Evolutionary conservation across 2,888 invertebrate genomes (phyloP).

Genomic region (Rotaria sp.): DNA sequence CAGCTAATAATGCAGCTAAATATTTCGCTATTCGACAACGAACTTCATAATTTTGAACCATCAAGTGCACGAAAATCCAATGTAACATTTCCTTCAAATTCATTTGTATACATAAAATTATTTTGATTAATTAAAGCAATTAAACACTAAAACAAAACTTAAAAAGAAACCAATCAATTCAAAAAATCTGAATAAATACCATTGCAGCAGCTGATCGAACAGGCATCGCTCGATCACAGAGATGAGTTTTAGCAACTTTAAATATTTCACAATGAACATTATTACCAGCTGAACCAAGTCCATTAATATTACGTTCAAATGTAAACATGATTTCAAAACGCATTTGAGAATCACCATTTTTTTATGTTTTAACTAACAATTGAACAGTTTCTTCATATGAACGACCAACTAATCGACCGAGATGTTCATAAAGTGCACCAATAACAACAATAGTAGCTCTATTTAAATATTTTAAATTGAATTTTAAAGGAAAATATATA

Average conservation of each 20-base stretch:
- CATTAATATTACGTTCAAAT: conserved; percentile 79
- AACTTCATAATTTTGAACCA: conserved; percentile 81
- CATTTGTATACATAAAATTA: conserved; percentile 70
- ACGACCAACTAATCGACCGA: conserved; percentile 95
- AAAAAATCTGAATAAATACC: conserved; percentile 53
- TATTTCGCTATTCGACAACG: conserved; percentile 83
- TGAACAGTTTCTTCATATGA: conserved; percentile 95
- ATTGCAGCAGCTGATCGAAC: conserved; percentile 84
- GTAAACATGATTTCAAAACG: conserved; percentile 93
- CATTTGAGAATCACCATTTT: conserved; percentile 85
- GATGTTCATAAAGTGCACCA: conserved; percentile 92
- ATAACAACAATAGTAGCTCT: conserved; percentile 87
- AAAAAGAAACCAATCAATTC: not conserved
- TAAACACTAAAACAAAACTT: conserved; percentile 65
- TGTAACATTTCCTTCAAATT: conserved; percentile 81
- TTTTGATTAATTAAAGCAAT: conserved; percentile 80
- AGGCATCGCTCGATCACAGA: conserved; percentile 81
- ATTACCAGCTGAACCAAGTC: conserved; percentile 86
- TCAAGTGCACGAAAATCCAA: conserved; percentile 84
- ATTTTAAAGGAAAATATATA: not conserved
- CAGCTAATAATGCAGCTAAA: conserved; percentile 61
- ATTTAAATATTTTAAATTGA: conserved; percentile 42
- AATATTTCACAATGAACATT: conserved; percentile 59
- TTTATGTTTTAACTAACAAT: conserved; percentile 77
- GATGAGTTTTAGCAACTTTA: conserved; percentile 71